phyloP scores from a whole-genome alignment of 2,888 invertebrate genomes.

The Lasioglossum oenotherae region DNA sequence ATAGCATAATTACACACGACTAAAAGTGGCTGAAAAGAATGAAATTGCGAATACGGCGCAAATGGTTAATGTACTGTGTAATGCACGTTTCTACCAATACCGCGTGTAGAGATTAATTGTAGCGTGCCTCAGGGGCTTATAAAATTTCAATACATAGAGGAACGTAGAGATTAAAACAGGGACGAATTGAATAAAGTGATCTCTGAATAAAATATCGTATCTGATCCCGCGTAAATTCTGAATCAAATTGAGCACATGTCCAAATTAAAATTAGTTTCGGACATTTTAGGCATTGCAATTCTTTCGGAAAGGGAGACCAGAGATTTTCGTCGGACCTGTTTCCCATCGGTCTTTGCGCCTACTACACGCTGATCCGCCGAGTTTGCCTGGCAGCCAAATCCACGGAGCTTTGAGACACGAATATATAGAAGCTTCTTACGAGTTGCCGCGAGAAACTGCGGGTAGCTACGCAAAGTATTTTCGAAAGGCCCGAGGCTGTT shows the following conservation, averaged over 20 bases:
- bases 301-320: background rate
- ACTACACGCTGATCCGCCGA: background rate
- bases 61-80: background rate
- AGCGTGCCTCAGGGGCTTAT: background rate
- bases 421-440: constrained; percentile 55
- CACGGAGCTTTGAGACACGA: constrained; percentile 46
- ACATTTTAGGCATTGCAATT: background rate
- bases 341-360: background rate
- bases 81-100: background rate
- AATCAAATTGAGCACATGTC: background rate
- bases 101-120: background rate
- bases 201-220: background rate
- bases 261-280: background rate
- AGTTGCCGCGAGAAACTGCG: constrained; percentile 47
- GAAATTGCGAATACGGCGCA: background rate
- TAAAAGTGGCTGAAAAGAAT: background rate
- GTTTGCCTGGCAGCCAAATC: constrained; percentile 25
- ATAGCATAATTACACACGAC: background rate
- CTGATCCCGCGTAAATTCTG: too few relatives aligned
- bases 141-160: background rate
- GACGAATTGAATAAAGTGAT: background rate
- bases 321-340: background rate
- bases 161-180: background rate
- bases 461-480: constrained; percentile 75
- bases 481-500: constrained; percentile 80